Evolutionary conservation across 2,797 vertebrate species (phyloP), one percentile per base, ranked within the genome.

Genomic region (Eospalax fontanierii): DNA sequence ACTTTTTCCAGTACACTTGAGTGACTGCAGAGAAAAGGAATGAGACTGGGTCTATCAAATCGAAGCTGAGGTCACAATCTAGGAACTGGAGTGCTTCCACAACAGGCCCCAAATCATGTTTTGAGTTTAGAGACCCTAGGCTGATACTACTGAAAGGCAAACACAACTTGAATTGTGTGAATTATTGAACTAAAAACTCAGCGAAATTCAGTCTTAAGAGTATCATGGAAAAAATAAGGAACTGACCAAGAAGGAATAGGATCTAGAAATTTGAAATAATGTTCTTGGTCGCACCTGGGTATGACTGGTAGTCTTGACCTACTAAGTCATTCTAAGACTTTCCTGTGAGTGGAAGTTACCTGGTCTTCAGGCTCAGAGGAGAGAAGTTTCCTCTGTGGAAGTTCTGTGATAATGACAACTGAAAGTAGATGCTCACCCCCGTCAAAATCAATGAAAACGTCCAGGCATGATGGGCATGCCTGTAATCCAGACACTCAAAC

Each of bases 101-200:
- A 10, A 74, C 57, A 43, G n/a, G 18, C 76, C 54, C 82, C 82
- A 85, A 84, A 75, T 4, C 46, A 6, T 83, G 46, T 82, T 54
- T 81, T 38, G 24, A 26, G 63, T 89, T 35, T 24, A 14, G 26
- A 73, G 61, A 61, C 65, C 28, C 46, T 40, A 18, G 4, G 38
- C 21, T 73, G 24, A 59, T 38, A 71, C 14, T 68, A 71, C 50
- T 95, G 74, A 79, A 91, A 86, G 35, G 68, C 38, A 85, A 86
- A 93, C 22, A 80, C 46, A 94, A 93, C 76, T 87, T 35, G 65
- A 86, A 78, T 81, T 89, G 4, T 78, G 9, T 63, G 10, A 33
- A 35, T 83, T 95, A 68, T 46, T 88, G 83, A 83, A 33, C 93
- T 95, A 74, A 3, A 87, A 59, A 54, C 46, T 75, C 84, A 95